Percentiles rank a stretch among this genome's conserved stretches.
These are phyloP conservation scores for Saccostrea echinata DNA, from an alignment of 1,140 invertebrate species.

Conservation along the genomic window DNA sequence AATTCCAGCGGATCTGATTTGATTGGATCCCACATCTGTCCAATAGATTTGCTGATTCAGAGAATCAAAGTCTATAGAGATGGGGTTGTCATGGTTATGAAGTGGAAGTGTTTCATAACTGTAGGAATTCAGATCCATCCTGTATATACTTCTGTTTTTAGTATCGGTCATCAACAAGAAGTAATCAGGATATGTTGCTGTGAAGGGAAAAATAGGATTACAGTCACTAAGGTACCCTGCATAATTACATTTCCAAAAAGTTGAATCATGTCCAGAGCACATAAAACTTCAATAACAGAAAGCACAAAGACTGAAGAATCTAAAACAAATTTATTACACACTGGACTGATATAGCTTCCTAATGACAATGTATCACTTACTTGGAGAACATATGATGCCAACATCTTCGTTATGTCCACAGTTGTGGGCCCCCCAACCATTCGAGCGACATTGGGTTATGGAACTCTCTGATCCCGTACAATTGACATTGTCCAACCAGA, in stretches of 20 bases:
- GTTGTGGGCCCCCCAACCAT: slow-evolving; percentile 68
- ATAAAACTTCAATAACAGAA: too few relatives aligned
- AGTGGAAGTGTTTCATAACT: slow-evolving; percentile 67
- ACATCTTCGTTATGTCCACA: slow-evolving; percentile 73
- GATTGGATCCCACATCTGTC: slow-evolving; percentile 91
- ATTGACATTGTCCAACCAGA: slow-evolving; percentile 69
- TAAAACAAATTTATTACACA: too few relatives aligned
- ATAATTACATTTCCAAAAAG: too few relatives aligned
- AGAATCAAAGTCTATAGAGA: slow-evolving; percentile 95
- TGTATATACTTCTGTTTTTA: slow-evolving; percentile 59
- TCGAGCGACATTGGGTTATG: slow-evolving; percentile 63
- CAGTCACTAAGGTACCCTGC: too few relatives aligned
- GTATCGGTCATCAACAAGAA: slow-evolving; percentile 69
- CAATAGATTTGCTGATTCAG: slow-evolving; percentile 91
- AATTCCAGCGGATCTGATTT: slow-evolving; percentile 87
- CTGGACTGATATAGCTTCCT: too few relatives aligned
- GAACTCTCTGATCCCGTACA: slow-evolving; percentile 68
- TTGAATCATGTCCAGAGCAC: too few relatives aligned
- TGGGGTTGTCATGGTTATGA: slow-evolving; percentile 79
- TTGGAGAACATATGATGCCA: slow-evolving; percentile 65
- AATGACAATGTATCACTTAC: too few relatives aligned
- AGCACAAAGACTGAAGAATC: too few relatives aligned
- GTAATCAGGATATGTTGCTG: slow-evolving; percentile 90
- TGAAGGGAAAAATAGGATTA: neutral
- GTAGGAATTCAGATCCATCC: slow-evolving; percentile 66